Percentiles rank a stretch among this genome's conserved stretches.
Conservation (phyloP, 2,888 invertebrate genomes). For the Atherix ibis region DNA sequence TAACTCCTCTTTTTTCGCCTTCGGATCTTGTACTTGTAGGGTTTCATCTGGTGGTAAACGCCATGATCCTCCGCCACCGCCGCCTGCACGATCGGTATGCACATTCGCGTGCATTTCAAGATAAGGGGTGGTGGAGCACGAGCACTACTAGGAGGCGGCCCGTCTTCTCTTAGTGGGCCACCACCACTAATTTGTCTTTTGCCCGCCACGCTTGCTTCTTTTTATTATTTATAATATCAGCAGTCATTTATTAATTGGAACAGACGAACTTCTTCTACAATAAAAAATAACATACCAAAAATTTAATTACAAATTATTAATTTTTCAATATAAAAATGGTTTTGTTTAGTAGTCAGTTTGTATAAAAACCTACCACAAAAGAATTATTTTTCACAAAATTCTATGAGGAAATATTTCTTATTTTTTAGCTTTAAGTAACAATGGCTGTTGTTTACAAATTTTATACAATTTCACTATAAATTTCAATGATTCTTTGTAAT, state of each 20-base stretch:
- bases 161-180: constrained; percentile 22
- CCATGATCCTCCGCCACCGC: constrained; percentile 57
- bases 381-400: too few relatives aligned
- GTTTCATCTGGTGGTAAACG: constrained; percentile 85
- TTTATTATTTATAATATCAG: constrained; percentile 15
- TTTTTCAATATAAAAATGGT: too few relatives aligned
- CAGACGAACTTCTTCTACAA: constrained; percentile 2
- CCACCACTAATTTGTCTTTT: constrained; percentile 17
- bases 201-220: constrained; percentile 43
- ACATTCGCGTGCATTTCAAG: constrained; percentile 71
- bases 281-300: constrained; percentile 1
- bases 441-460: too few relatives aligned
- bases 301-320: too few relatives aligned
- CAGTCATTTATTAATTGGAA: constrained; percentile 11
- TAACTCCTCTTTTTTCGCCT: constrained; percentile 67
- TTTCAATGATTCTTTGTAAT: too few relatives aligned
- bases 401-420: too few relatives aligned
- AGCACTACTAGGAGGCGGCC: constrained; percentile 31
- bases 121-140: constrained; percentile 10
- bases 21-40: constrained; percentile 76
- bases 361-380: too few relatives aligned
- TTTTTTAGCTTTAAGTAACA: too few relatives aligned
- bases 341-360: too few relatives aligned
- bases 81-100: constrained; percentile 60
- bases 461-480: too few relatives aligned